Conservation (phyloP, 2,113 vertebrate genomes). For the Sorex fumeus region DNA sequence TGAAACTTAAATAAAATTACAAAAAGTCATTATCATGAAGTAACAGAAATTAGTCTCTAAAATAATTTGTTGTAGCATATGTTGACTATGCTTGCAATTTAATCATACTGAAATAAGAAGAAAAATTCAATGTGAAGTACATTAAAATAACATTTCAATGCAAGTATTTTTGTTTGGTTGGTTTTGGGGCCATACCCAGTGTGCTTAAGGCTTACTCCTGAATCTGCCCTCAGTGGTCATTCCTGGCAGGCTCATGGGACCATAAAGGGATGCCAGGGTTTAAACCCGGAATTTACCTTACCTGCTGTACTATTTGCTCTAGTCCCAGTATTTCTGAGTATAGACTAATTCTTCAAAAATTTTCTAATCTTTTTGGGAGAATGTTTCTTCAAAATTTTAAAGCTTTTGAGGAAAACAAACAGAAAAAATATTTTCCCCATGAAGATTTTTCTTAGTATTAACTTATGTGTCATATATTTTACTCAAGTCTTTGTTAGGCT, state of each 20-base stretch:
- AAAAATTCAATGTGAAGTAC: constrained; percentile 71
- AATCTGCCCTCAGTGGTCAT: too few relatives aligned
- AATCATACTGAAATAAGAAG: constrained; percentile 67
- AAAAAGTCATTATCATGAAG: constrained; percentile 62
- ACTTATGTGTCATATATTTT: constrained; percentile 65
- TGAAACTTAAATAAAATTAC: constrained; percentile 7
- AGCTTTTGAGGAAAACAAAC: constrained; percentile 66
- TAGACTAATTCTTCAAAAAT: constrained; percentile 44
- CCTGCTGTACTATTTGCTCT: too few relatives aligned
- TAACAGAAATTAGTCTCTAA: constrained; percentile 37
- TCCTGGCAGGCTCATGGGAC: too few relatives aligned
- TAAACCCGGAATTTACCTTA: too few relatives aligned
- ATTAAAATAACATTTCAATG: constrained; percentile 76
- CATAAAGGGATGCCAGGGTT: too few relatives aligned
- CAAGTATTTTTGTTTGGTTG: background rate
- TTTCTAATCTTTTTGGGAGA: constrained; percentile 37
- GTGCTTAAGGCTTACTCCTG: too few relatives aligned
- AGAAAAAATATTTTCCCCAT: constrained; percentile 48
- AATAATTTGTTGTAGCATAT: constrained; percentile 63
- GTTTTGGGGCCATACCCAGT: too few relatives aligned
- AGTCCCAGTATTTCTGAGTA: constrained; percentile 56
- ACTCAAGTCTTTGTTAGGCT: constrained; percentile 63
- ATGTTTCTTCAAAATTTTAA: constrained; percentile 60
- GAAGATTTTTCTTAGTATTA: constrained; percentile 62
- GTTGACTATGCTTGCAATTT: constrained; percentile 58